Base-by-base conservation (phyloP, 2,888 invertebrate species). In the Pyralis farinalis region DNA sequence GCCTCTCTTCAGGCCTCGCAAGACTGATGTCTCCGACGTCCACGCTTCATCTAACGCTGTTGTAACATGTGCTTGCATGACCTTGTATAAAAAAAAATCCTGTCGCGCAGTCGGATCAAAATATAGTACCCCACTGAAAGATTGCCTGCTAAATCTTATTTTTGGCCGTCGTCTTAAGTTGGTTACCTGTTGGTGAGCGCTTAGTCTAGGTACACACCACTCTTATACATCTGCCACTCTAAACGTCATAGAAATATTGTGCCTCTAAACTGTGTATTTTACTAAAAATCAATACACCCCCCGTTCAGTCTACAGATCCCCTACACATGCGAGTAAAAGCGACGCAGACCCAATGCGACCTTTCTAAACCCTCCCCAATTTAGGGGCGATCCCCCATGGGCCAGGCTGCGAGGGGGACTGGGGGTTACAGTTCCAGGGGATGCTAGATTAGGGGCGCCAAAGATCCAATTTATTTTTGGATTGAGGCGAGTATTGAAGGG, bases 391-490 rank as follows among this genome's bases (percentile, higher is more conserved):
- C 46, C 49, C 44, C 44, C 39, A 39, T 33, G 21, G 32, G 32
- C 25, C 38, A 41, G 44, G 40, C 41, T 34, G 25, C 11, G 37
- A 21, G 36, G 34, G 47, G 16, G 16, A 16, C 16, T 16, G 16
- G 16, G 16, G 42, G 49, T 25, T 25, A n/a, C 34, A 32, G 40
- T 44, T 39, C 38, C 41, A 45, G 36, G 43, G 47, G 49, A 44
- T 43, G 43, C 46, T 44, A 42, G 42, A 45, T 43, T 37, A 45
- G 50, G 50, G 45, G 43, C 43, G 38, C 28, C 34, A 34, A 37
- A 36, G 43, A 47, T 47, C 50, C 40, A 47, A 50, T 50, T 50
- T 47, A 47, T 44, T 47, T 47, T 47, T 34, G 46, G 47, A 34
- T 31, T 40, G 49, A 44, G 47, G 34, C 33, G 8, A 25, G 25